phyloP scores from a whole-genome alignment of 1,140 invertebrate genomes.

The Pentalonia nigronervosa region DNA sequence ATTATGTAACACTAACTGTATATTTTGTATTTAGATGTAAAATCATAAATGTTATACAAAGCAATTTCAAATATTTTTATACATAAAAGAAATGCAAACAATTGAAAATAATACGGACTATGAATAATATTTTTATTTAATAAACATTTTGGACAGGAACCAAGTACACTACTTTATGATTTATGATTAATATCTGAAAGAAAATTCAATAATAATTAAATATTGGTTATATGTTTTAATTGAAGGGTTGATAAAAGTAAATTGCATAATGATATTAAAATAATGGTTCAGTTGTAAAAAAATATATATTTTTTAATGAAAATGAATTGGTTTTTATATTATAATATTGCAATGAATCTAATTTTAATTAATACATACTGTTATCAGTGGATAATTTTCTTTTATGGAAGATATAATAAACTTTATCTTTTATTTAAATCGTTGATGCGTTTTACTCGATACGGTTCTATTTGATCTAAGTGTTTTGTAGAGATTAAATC shows the following conservation, averaged over 20 bases:
- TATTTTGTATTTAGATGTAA: background rate
- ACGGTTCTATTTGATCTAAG: background rate
- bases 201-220: background rate
- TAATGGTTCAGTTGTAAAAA: background rate
- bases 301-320: background rate
- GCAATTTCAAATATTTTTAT: background rate
- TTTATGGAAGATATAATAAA: background rate
- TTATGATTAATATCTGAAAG: background rate
- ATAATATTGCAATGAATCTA: background rate
- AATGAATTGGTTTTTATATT: constrained; percentile 26
- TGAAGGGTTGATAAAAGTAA: background rate
- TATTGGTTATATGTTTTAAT: background rate
- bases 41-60: constrained; percentile 19
- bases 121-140: background rate
- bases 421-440: constrained; percentile 8
- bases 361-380: background rate
- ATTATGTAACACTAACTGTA: background rate
- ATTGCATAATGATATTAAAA: background rate
- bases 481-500: background rate
- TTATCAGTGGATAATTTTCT: background rate
- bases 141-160: background rate
- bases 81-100: background rate
- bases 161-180: background rate
- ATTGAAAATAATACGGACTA: background rate
- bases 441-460: background rate